Percentiles rank a stretch among this genome's conserved stretches.
Conservation (phyloP, 1,140 invertebrate species). For the Bilobella aurantiaca region DNA sequence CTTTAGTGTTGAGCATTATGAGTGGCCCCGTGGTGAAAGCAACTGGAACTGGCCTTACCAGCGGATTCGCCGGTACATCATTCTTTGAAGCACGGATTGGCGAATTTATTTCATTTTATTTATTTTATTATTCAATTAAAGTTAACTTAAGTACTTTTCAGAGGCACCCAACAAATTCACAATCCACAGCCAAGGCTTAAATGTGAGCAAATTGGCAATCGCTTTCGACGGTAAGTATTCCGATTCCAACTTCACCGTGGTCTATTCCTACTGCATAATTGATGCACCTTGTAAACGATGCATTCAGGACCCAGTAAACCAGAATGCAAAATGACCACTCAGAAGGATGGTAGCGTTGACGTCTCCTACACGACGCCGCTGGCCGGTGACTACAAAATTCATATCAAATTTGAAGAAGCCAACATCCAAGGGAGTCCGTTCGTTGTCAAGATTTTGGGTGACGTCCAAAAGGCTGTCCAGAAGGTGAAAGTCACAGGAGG, state of each 20-base stretch:
- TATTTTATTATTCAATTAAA: neutral
- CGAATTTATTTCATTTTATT: neutral
- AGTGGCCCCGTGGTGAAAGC: constrained; percentile 19
- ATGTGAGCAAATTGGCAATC: constrained; percentile 4
- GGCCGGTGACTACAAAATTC: constrained; percentile 30
- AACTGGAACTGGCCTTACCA: constrained; percentile 18
- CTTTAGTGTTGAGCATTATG: neutral
- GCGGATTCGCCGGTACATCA: constrained; percentile 24
- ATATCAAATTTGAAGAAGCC: constrained; percentile 30
- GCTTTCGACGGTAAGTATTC: neutral
- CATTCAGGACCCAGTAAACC: constrained; percentile 4
- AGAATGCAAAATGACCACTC: constrained; percentile 25
- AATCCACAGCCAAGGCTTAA: constrained; percentile 4
- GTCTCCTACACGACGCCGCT: constrained; percentile 23
- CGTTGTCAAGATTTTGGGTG: constrained; percentile 28
- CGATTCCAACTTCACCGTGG: no score
- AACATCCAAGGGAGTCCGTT: constrained; percentile 29
- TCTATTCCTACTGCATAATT: neutral
- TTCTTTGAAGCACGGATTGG: neutral
- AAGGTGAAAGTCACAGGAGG: constrained; percentile 29
- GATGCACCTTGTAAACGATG: neutral
- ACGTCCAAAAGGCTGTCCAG: constrained; percentile 12
- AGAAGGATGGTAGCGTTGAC: constrained; percentile 29
- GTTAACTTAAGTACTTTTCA: constrained; percentile 12
- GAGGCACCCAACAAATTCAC: constrained; percentile 25